Evolutionary conservation across 2,113 vertebrate species (phyloP).

Genomic region (Nothobranchius kuhntae): DNA sequence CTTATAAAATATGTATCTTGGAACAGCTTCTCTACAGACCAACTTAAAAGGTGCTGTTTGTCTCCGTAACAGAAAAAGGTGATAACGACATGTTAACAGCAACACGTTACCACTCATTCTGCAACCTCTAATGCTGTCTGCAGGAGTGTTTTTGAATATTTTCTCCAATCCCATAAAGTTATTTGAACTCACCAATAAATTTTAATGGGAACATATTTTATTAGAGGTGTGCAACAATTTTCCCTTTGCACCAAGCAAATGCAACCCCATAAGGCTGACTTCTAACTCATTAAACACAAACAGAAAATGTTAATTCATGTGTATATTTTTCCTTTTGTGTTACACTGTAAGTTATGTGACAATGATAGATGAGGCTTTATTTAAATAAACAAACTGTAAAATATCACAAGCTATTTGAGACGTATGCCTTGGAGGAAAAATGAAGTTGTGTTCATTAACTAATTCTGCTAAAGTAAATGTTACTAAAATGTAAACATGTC

Average conservation of each 20-base stretch:
- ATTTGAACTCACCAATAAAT: background rate
- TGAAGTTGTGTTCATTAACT: background rate
- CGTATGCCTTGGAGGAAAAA: background rate
- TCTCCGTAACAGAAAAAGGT: slow-evolving; percentile 1
- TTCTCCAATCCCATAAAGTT: too few relatives aligned
- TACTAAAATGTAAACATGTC: too few relatives aligned
- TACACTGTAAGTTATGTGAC: background rate
- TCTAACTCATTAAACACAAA: background rate
- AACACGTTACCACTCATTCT: background rate
- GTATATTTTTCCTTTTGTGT: background rate
- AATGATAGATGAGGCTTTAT: background rate
- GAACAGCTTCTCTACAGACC: background rate
- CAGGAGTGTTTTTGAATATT: too few relatives aligned
- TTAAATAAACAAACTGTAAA: background rate
- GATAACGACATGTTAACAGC: slow-evolving; percentile 14
- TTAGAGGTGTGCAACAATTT: background rate
- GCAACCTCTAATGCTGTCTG: background rate
- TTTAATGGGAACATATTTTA: background rate
- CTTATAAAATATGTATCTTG: background rate
- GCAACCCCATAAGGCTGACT: background rate
- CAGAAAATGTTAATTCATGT: slow-evolving; percentile 26
- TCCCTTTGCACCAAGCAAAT: background rate
- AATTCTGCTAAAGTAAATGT: background rate
- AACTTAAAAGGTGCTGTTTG: background rate
- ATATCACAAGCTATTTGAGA: too few relatives aligned